These are phyloP conservation scores for Coilia nasus DNA, from an alignment of 2,797 vertebrate species.

Conservation along the genomic window DNA sequence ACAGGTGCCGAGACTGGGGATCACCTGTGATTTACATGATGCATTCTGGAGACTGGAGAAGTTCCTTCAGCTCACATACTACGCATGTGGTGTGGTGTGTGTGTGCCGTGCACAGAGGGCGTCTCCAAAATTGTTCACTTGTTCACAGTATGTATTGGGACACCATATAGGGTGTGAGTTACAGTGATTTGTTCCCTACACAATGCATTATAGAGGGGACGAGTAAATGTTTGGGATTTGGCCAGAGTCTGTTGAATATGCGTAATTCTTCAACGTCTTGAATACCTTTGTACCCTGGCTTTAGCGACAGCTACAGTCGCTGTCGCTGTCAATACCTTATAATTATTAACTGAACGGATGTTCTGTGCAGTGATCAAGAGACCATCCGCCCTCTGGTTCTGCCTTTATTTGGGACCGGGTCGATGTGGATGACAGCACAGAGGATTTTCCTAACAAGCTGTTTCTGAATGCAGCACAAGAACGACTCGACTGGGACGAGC, in stretches of 20 bases:
- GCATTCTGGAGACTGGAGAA: not conserved
- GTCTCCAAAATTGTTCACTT: too few relatives aligned
- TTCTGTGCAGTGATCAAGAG: conserved; percentile 5
- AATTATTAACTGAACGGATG: conserved; percentile 10
- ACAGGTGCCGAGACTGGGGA: conserved; percentile 8
- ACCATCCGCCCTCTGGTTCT: not conserved
- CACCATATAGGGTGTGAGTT: too few relatives aligned
- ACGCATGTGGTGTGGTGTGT: too few relatives aligned
- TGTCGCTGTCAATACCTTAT: not conserved
- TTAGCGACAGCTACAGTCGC: not conserved
- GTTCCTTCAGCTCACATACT: not conserved
- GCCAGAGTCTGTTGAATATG: not conserved
- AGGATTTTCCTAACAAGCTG: conserved; percentile 74
- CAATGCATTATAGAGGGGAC: too few relatives aligned
- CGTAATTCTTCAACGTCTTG: not conserved
- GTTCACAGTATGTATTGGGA: too few relatives aligned
- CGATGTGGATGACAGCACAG: conserved; percentile 58
- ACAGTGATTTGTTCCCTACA: too few relatives aligned
- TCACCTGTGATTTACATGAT: conserved; percentile 18
- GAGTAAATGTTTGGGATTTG: too few relatives aligned
- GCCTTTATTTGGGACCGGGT: conserved; percentile 42
- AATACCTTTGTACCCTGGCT: not conserved
- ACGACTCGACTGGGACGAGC: conserved; percentile 56
- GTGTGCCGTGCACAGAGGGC: not conserved
- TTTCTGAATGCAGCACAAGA: conserved; percentile 64